Evolutionary conservation across 2,113 vertebrate species (phyloP), one percentile per base, ranked within the genome.

Genomic region (Poecile atricapillus): DNA sequence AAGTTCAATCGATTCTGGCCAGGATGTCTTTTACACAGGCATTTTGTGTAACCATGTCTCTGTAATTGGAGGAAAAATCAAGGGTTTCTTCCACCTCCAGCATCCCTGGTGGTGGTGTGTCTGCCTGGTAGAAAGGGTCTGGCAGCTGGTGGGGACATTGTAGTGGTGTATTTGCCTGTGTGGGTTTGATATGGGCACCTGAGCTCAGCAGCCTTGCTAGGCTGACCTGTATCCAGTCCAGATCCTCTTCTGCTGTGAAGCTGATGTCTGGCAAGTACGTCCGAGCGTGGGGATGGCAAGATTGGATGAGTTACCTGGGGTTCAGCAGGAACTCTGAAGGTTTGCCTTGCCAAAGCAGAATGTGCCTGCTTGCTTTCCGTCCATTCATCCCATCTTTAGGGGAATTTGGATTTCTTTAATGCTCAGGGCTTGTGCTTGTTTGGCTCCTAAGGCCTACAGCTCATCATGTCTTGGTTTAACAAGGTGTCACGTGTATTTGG

Each of bases 201-300:
- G 76, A 84, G 52, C 87, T 78, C 47, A 10, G 56, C 64, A 74
- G 53, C 12, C 12, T 63, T 62, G 55, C 64, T 27, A 23, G 83
- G 73, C 77, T 90, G 79, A 21, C 0, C 0, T 11, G 22, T 46
- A 13, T 28, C 55, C 2, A 3, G 31, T 55, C 65, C 56, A 55
- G 25, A 33, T 74, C 50, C 22, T 25, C 33, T 71, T 67, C 37
- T 77, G 64, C 13, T 62, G 59, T 84, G 50, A 87, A 44, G 50
- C 0, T 43, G 47, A 9, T 0, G 0, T 0, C 1, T 27, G 25
- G 37, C 43, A 63, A 78, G 18, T 33, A 30, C 0, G 0, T 46
- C 24, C 0, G 0, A 68, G 30, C 0, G 1, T 46, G 37, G 12
- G 37, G 46, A 49, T 74, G 55, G 64, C 62, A 87, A n/a, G n/a